Evolutionary conservation across 1,140 invertebrate species (phyloP).

Genomic region (Aphidius ervi): DNA sequence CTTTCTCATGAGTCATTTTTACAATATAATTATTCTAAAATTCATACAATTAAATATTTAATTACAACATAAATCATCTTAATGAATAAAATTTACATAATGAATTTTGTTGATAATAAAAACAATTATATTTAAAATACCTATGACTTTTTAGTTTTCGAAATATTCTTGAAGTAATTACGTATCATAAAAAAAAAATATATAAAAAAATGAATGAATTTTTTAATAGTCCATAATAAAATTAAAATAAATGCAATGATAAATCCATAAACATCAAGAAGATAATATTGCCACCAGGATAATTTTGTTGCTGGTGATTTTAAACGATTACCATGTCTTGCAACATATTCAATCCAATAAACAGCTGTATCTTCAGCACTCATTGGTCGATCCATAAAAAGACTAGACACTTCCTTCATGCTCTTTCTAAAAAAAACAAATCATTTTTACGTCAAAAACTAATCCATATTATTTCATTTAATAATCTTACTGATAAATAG

Average conservation of each 20-base stretch:
- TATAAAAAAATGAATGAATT: background rate
- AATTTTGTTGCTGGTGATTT: constrained; percentile 32
- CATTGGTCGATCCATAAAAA: constrained; percentile 47
- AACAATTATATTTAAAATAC: too few species aligned
- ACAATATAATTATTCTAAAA: too few species aligned
- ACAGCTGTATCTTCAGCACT: constrained; percentile 53
- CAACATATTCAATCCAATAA: constrained; percentile 57
- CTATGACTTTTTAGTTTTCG: too few species aligned
- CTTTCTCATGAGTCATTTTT: too few species aligned
- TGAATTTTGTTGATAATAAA: too few species aligned
- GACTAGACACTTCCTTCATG: constrained; percentile 23
- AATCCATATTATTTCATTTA: background rate
- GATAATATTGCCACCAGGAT: background rate
- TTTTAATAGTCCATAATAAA: background rate
- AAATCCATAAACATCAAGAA: background rate
- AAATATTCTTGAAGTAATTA: too few species aligned
- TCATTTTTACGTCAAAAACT: background rate
- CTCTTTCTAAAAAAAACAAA: constrained; percentile 21
- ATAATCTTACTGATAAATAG: constrained; percentile 21
- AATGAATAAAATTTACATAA: too few species aligned
- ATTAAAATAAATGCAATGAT: background rate
- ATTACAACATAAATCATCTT: too few species aligned
- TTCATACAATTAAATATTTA: too few species aligned
- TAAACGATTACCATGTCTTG: constrained; percentile 42
- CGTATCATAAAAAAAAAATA: too few species aligned